A percentile compares a stretch with the other conserved stretches of the same genome.
These are phyloP conservation scores for Lumbricus terrestris DNA, from an alignment of 2,888 invertebrate species.

Conservation along the genomic window DNA sequence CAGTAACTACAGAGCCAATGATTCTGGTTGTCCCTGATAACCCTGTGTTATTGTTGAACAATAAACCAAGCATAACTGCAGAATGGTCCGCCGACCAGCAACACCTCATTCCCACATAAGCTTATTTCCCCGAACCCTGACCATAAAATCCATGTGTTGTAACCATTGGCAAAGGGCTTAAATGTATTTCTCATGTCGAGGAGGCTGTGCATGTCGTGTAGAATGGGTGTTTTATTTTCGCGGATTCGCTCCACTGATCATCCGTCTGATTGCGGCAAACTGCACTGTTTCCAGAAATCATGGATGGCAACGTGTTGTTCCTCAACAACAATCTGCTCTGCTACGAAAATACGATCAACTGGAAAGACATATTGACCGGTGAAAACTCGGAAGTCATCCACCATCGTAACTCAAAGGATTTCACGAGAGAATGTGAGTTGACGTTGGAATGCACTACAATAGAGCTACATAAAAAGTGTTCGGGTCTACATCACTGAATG, in stretches of 20 bases:
- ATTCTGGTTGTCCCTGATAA: no score
- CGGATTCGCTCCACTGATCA: background rate
- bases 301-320: constrained; percentile 86
- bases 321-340: constrained; percentile 92
- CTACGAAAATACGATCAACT: constrained; percentile 85
- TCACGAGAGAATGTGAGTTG: constrained; percentile 16
- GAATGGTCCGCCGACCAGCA: background rate
- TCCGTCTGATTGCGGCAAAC: background rate
- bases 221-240: background rate
- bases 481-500: background rate
- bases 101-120: background rate
- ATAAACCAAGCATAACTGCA: background rate
- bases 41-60: no score
- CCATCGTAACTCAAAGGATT: constrained; percentile 19
- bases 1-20: no score
- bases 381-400: constrained; percentile 23
- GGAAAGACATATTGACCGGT: constrained; percentile 81
- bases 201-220: background rate
- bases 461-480: background rate
- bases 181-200: background rate
- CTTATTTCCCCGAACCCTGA: background rate
- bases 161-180: background rate
- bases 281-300: constrained; percentile 69
- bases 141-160: background rate
- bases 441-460: background rate